These are phyloP conservation scores for Phenacoccus solenopsis DNA, from an alignment of 1,140 invertebrate species.

Conservation along the genomic window DNA sequence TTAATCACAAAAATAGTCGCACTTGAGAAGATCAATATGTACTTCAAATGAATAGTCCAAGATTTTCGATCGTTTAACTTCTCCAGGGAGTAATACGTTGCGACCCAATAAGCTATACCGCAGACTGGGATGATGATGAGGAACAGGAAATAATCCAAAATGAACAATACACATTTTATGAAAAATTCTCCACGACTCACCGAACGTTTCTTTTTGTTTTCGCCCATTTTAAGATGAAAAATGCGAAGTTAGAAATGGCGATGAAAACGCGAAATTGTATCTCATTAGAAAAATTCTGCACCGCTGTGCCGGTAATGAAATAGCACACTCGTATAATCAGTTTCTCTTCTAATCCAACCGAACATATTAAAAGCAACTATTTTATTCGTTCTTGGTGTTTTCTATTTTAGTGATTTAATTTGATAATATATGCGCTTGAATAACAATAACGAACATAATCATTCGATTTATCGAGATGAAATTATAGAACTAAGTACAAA, in stretches of 20 bases:
- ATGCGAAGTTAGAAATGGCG: not conserved
- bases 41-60: not conserved
- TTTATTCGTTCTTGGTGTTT: not conserved
- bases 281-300: no score
- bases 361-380: not conserved
- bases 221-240: not conserved
- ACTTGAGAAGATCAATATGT: not conserved
- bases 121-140: not conserved
- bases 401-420: not conserved
- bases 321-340: not conserved
- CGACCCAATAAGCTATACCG: not conserved
- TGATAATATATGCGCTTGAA: not conserved
- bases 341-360: not conserved
- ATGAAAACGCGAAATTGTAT: not conserved
- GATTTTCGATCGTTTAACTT: not conserved
- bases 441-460: not conserved
- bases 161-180: not conserved
- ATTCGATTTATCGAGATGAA: not conserved
- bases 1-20: not conserved
- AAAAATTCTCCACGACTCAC: not conserved
- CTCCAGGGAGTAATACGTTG: not conserved
- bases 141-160: not conserved
- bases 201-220: not conserved
- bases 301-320: no score
- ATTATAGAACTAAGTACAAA: not conserved